Evolutionary conservation across 1,140 invertebrate genomes (phyloP).

Genomic region (Papilio dardanus): DNA sequence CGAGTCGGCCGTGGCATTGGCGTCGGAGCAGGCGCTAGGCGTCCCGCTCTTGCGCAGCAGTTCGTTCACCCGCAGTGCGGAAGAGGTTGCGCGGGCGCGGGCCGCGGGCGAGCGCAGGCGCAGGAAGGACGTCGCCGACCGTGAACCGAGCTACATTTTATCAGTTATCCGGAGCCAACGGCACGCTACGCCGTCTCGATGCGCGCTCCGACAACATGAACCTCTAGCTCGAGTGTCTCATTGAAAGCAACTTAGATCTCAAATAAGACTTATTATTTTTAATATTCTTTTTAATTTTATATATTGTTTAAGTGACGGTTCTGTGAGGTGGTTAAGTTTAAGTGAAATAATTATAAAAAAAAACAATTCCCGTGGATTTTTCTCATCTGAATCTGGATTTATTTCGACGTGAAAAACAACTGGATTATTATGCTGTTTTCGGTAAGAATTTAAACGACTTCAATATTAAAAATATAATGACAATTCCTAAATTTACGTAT

Average conservation of each 20-base stretch:
- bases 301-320: slow-evolving; percentile 74
- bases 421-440: slow-evolving; percentile 55
- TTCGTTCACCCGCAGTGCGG: slow-evolving; percentile 79
- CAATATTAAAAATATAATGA: slow-evolving; percentile 30
- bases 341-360: slow-evolving; percentile 61
- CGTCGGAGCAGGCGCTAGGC: slow-evolving; percentile 33
- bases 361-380: slow-evolving; percentile 61
- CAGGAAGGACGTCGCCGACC: slow-evolving; percentile 74
- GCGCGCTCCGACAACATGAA: slow-evolving; percentile 60
- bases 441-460: slow-evolving; percentile 46
- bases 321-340: slow-evolving; percentile 72
- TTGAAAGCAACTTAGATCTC: slow-evolving; percentile 80
- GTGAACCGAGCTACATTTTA: slow-evolving; percentile 75
- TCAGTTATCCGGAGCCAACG: slow-evolving; percentile 77
- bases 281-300: slow-evolving; percentile 60
- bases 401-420: slow-evolving; percentile 44
- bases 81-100: slow-evolving; percentile 66
- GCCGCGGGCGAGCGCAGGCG: slow-evolving; percentile 60
- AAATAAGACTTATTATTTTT: slow-evolving; percentile 79
- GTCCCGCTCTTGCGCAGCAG: slow-evolving; percentile 70
- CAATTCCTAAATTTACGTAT: slow-evolving; percentile 36
- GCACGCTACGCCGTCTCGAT: slow-evolving; percentile 66
- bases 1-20: slow-evolving; percentile 71
- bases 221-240: slow-evolving; percentile 64
- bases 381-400: slow-evolving; percentile 64